Evolutionary conservation across 2,113 vertebrate species (phyloP), one percentile per base, ranked within the genome.

Genomic region (Bufo bufo): DNA sequence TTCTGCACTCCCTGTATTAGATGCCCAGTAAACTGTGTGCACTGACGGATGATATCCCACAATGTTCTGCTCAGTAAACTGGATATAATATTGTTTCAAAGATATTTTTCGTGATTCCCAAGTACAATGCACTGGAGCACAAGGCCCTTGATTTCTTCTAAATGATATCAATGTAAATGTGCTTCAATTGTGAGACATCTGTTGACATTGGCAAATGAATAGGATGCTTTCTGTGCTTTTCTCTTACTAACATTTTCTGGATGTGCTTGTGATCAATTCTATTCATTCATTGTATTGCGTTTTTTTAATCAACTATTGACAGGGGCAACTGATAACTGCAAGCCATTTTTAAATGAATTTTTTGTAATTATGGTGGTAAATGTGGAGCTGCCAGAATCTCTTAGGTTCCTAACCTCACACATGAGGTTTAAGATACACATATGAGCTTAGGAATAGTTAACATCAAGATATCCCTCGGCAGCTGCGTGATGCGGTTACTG

Each of bases 141-240:
- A 75, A 75, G 72, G 72, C 72, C 72, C 72, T 19, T 75, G 72
- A 75, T 75, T 75, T 75, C 72, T 75, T 19, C 72, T 75, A 75
- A 49, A 49, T 49, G 7, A 49, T 75, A 45, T 75, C 72, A 75
- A 2, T 49, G 45, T 75, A 19, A 7, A 75, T 75, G 49, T 75
- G 45, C 49, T 75, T 75, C 72, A 49, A 75, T 75, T 49, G 45
- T 75, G 45, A 49, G 49, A 74, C 71, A 74, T 74, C 71, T 74
- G 71, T 47, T 74, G 71, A 74, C 43, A 47, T 75, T 8, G 16
- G 49, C 16, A 49, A 33, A 20, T 16, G 11, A 75, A 49, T 10
- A 47, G 20, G 43, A 47, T 19, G 14, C 45, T 49, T 19, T 75
- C 2, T 49, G 43, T 19, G 45, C 45, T 19, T 75, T 75, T 75